Evolutionary conservation across 2,888 invertebrate genomes (phyloP), one percentile per base, ranked within the genome.

Genomic region (Dione juno): DNA sequence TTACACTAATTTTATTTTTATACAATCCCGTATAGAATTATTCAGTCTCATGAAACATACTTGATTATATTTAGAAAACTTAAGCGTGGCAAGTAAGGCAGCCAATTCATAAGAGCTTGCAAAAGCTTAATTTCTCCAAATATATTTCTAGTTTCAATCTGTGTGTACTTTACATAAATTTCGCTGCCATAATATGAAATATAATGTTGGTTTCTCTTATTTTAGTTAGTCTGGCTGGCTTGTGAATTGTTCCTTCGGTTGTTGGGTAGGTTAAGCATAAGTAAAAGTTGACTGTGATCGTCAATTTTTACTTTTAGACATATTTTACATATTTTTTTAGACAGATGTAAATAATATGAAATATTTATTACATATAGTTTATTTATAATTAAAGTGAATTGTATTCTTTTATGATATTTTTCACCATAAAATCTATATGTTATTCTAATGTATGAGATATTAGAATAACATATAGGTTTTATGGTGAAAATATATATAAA

Each of bases 51-150:
- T 28, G 28, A 3, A 28, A 28, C 28, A 28, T 28, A 28, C 28
- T 13, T 53, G 3, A 14, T 9, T 57, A 57, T 40, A 11, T 57
- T 40, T 19, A 59, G 59, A 43, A 40, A 41, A 16, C 21, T 37
- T 54, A 54, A 40, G 28, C 37, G 6, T 16, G 37, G 40, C 16
- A 41, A 67, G 50, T 52, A 21, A 5, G 50, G 28, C 41, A 50
- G 50, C 58, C 41, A 67, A 67, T 28, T 67, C 40, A 52, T 59
- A 57, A 57, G 57, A 57, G 67, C 67, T 67, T 59, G 40, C 41
- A 52, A 59, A 59, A 41, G 59, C 67, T 59, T 67, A 67, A 59
- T 21, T 41, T 14, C 21, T 43, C 41, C 14, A 48, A 67, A 40
- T 41, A 50, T 21, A 58, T 67, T 67, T 61, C 40, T 28, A 67